Base-by-base conservation (phyloP, 2,113 vertebrate species). In the Ailurus styani region DNA sequence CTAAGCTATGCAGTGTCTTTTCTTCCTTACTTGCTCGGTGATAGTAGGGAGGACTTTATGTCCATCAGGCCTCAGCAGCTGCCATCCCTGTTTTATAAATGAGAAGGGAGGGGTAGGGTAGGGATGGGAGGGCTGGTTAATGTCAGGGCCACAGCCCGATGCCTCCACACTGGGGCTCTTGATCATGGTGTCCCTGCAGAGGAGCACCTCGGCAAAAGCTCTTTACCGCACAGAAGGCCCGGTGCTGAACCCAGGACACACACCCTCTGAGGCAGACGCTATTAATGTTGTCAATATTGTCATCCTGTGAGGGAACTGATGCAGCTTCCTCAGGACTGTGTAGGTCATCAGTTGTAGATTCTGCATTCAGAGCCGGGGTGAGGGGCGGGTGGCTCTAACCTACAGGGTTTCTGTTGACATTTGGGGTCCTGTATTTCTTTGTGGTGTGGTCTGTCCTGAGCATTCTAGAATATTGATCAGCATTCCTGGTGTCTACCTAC, bases 231-330 rank as follows among this genome's bases (percentile, higher is more conserved):
- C 13, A 0, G 7, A 14, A 31, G 7, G 55, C 29, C 52, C 40
- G 0, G 18, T 4, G 62, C 8, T 23, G 31, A 72, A 34, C 54
- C 31, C 47, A 54, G 73, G 8, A 34, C 45, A 6, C 18, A 5
- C 4, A 0, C n/a, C 25, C n/a, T 6, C 0, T 1, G 75, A 25
- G 23, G 60, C 50, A 78, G 31, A 47, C 1, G 4, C 68, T 23
- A 6, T 40, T 45, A 31, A 50, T 40, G 31, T 21, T 52, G 40
- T 73, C n/a, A 47, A 7, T 37, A 68, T 60, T 89, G 72, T 13
- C 10, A 4, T 73, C n/a, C 42, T 57, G 0, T 15, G 37, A 72
- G 72, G 55, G 14, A 89, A 50, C n/a, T 1, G 10, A 88, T 57
- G 57, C 40, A 75, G 3, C 27, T 62, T 84, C 42, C 34, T 23